Conservation (phyloP, 2,113 vertebrate genomes). For the Pampusana beccarii region DNA sequence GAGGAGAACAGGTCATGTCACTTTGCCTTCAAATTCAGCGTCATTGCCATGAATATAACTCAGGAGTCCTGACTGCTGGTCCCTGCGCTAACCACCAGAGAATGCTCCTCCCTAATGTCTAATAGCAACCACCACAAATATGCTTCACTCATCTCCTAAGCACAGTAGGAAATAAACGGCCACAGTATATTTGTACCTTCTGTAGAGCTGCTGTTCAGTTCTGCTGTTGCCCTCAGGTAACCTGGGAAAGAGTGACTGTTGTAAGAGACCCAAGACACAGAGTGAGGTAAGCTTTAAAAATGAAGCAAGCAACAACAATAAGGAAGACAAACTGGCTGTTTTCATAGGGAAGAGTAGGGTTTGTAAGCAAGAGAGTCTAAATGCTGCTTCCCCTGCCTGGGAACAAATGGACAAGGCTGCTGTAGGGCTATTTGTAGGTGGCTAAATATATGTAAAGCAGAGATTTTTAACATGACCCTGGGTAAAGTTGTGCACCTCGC, state of each 20-base stretch:
- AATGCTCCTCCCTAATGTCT: slow-evolving; percentile 46
- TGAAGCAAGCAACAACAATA: slow-evolving; percentile 10
- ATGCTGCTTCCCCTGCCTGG: neutral
- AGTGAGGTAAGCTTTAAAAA: slow-evolving; percentile 37
- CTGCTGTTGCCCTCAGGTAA: neutral
- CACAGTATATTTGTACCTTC: slow-evolving; percentile 7
- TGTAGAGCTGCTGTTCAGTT: slow-evolving; percentile 44
- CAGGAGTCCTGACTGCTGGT: neutral
- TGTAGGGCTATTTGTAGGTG: neutral
- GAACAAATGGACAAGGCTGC: accelerated
- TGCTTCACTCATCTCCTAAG: neutral
- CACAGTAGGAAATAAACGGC: slow-evolving; percentile 46
- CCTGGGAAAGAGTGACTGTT: neutral
- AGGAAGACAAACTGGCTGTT: slow-evolving; percentile 19
- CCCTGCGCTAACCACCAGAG: neutral
- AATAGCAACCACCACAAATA: slow-evolving; percentile 53
- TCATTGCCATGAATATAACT: neutral
- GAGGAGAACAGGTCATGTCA: neutral
- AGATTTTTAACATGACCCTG: neutral
- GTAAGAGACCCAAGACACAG: neutral
- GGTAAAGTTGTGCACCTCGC: neutral
- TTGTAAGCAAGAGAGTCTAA: neutral
- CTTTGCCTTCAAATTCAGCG: neutral
- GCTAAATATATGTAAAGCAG: neutral
- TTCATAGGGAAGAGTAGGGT: neutral